Base-by-base conservation (phyloP, 1,140 invertebrate species). In the Drosophila lacertosa region DNA sequence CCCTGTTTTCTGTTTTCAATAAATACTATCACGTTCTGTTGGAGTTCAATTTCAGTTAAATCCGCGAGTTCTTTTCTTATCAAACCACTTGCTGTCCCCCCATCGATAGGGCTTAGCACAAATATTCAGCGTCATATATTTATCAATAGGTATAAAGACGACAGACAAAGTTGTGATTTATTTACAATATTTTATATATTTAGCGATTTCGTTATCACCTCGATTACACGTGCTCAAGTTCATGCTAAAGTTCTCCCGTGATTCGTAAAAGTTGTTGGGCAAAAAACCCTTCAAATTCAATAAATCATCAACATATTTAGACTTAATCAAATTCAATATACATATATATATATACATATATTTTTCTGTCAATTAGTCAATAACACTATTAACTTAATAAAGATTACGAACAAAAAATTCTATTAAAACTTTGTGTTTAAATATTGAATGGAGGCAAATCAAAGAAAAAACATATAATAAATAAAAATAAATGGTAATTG, bases 281-380 rank as follows among this genome's bases (percentile, higher is more conserved):
- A 18, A 65, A 35, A 40, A 26, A n/a, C 5, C 35, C 37, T 40
- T 33, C 35, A 64, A 65, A 54, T 53, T 53, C 32, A 40, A 70
- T 51, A 63, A 74, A 37, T 24, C 45, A 81, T 57, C 45, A 26
- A 59, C 51, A 65, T 62, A 29, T 42, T 58, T 65, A 75, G 33
- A 65, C 54, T 68, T 50, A 71, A 37, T 66, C 51, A 84, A 74
- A 50, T 67, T 59, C 18, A 72, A 64, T 54, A 79, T 54, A 79
- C 72, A 63, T 47, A 51, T 26, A 32, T 48, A 74, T 67, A 71
- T 67, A 63, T 20, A 63, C 50, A 59, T 77, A 70, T 88, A 81
- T 72, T 86, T 88, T 86, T 66, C 74, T 81, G 81, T 86, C 81
- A 86, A 86, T 86, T 86, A 86, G 77, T 57, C 33, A 50, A 70